A percentile compares a stretch with the other conserved stretches of the same genome.
Conservation (phyloP, 2,888 invertebrate genomes). For the Spodoptera exigua region DNA sequence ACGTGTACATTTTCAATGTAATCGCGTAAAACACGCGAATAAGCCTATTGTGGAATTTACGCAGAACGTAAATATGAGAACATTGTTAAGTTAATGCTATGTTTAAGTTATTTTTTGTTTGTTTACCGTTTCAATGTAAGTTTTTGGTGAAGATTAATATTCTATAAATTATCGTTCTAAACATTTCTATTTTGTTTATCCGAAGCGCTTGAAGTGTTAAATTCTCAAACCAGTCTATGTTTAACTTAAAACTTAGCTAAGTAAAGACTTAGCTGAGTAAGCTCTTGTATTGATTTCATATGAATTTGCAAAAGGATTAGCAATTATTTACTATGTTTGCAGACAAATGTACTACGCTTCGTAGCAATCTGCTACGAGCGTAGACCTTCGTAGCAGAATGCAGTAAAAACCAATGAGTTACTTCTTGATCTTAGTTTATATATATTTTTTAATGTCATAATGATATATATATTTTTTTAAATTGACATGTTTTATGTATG, state of each 20-base stretch:
- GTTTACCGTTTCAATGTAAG: slow-evolving; percentile 1
- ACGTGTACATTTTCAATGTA: slow-evolving; percentile 46
- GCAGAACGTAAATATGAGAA: slow-evolving; percentile 37
- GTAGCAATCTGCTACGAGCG: slow-evolving; percentile 33
- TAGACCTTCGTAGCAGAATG: slow-evolving; percentile 25
- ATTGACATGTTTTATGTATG: too few relatives aligned
- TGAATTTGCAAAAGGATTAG: too few relatives aligned
- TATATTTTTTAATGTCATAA: too few relatives aligned
- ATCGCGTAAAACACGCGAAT: slow-evolving; percentile 46
- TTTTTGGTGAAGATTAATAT: too few relatives aligned
- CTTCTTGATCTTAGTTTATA: too few relatives aligned
- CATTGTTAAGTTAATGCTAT: slow-evolving; percentile 28
- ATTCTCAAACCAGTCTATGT: too few relatives aligned
- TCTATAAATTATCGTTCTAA: not conserved
- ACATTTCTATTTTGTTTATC: not conserved
- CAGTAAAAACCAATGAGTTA: not conserved
- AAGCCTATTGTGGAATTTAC: slow-evolving; percentile 50
- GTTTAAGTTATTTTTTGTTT: slow-evolving; percentile 21
- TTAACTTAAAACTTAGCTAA: too few relatives aligned
- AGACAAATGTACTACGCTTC: slow-evolving; percentile 6
- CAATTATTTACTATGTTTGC: too few relatives aligned
- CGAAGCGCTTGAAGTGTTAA: too few relatives aligned
- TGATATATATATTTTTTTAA: too few relatives aligned
- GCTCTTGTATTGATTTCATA: too few relatives aligned
- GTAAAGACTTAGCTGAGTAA: too few relatives aligned